A percentile compares a stretch with the other conserved stretches of the same genome.
Conservation (phyloP, 2,797 vertebrate genomes). For the Sebastes vulpes region DNA sequence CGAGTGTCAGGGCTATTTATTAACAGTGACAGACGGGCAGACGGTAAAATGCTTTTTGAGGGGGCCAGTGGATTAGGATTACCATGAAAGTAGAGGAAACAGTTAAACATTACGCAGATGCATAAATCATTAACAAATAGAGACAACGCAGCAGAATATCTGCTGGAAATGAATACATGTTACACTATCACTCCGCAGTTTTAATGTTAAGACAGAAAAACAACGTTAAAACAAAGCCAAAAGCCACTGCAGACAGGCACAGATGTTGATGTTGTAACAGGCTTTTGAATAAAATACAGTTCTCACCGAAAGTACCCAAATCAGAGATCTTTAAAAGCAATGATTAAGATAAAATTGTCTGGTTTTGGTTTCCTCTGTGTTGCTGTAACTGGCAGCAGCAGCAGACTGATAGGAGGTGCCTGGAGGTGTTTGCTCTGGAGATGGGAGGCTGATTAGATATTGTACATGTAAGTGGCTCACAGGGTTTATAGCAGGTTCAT, state of each 20-base stretch:
- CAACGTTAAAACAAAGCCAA: not conserved
- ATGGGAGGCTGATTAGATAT: constrained; percentile 59
- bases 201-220: constrained; percentile 5
- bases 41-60: constrained; percentile 38
- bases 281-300: constrained; percentile 9
- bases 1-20: constrained; percentile 41
- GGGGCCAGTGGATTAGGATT: constrained; percentile 30
- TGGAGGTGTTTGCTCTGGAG: constrained; percentile 57
- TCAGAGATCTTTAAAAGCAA: constrained; percentile 37
- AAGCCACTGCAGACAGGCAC: not conserved
- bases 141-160: constrained; percentile 8
- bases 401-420: constrained; percentile 47
- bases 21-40: constrained; percentile 39
- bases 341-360: constrained; percentile 45
- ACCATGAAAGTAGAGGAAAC: constrained; percentile 37
- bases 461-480: constrained; percentile 44
- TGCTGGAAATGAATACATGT: not conserved
- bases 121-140: constrained; percentile 27
- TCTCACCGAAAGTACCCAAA: constrained; percentile 19
- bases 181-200: not conserved
- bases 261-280: constrained; percentile 16
- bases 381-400: constrained; percentile 45
- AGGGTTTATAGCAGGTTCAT: constrained; percentile 49
- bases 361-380: constrained; percentile 46
- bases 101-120: constrained; percentile 14